Evolutionary conservation across 1,140 invertebrate genomes (phyloP).

Genomic region (Lucilia cuprina): DNA sequence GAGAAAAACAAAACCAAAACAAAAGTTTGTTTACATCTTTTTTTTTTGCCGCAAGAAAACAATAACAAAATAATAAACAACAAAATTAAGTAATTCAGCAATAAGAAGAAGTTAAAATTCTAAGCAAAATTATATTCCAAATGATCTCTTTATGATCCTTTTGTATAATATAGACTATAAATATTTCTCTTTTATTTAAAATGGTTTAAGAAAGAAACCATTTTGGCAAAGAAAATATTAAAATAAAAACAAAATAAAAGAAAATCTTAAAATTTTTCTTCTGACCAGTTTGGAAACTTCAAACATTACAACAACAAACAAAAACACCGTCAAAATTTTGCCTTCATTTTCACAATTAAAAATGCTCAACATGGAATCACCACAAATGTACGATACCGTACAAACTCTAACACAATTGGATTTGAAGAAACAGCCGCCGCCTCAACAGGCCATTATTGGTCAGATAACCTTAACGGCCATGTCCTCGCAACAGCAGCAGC

Average conservation of each 20-base stretch:
- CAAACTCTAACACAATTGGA: conserved; percentile 59
- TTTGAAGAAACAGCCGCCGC: conserved; percentile 59
- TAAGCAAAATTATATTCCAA: not conserved
- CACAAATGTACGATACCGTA: conserved; percentile 73
- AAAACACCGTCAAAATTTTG: conserved; percentile 58
- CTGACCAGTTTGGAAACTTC: not conserved
- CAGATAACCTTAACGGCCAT: conserved; percentile 64
- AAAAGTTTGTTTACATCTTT: no score
- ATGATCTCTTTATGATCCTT: not conserved
- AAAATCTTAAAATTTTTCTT: not conserved
- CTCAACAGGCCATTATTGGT: conserved; percentile 64
- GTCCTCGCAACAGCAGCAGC: conserved; percentile 63
- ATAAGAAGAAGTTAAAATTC: not conserved
- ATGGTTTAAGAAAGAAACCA: not conserved
- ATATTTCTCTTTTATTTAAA: not conserved
- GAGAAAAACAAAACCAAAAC: no score
- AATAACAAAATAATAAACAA: no score
- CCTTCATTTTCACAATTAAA: conserved; percentile 58
- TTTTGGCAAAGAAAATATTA: not conserved
- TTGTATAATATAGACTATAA: not conserved
- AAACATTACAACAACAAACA: not conserved
- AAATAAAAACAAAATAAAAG: not conserved
- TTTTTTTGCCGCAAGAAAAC: no score
- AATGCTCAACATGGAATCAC: conserved; percentile 71
- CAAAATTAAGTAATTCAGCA: no score